phyloP scores from a whole-genome alignment of 2,888 invertebrate species.

The Loripinus fragilis region DNA sequence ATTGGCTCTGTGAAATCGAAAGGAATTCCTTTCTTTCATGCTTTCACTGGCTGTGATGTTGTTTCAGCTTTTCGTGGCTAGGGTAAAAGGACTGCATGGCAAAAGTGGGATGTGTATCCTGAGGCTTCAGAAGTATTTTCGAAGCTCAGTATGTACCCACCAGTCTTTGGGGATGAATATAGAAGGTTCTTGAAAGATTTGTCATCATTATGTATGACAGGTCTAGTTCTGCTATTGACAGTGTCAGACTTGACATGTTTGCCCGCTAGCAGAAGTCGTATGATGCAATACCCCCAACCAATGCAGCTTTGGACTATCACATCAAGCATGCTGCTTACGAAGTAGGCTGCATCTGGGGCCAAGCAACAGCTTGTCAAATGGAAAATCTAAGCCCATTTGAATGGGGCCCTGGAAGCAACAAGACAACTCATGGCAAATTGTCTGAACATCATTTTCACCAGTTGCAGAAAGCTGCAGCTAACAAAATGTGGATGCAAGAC shows the following conservation, averaged over 20 bases:
- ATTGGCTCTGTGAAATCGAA: conserved; percentile 47
- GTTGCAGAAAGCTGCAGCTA: too few species aligned
- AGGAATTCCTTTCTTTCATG: conserved; percentile 58
- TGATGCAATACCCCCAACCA: conserved; percentile 42
- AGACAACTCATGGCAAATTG: too few species aligned
- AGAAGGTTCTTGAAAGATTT: too few species aligned
- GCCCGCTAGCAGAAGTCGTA: conserved; percentile 58
- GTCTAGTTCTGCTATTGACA: too few species aligned
- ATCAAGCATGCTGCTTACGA: conserved; percentile 53
- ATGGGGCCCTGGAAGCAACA: conserved; percentile 34
- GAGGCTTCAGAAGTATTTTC: neutral
- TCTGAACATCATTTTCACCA: too few species aligned
- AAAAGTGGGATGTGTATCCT: conserved; percentile 13
- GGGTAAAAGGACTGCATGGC: conserved; percentile 26
- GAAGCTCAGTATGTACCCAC: too few species aligned
- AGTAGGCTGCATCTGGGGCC: conserved; percentile 44
- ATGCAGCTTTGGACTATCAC: conserved; percentile 35
- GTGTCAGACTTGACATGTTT: conserved; percentile 58
- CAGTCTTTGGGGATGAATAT: too few species aligned
- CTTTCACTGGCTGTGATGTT: conserved; percentile 33
- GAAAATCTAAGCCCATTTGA: conserved; percentile 13
- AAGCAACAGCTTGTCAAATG: neutral
- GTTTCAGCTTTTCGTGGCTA: conserved; percentile 16
- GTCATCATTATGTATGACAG: too few species aligned
- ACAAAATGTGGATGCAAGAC: too few species aligned